Evolutionary conservation across 1,140 invertebrate genomes (phyloP).

Genomic region (Achatina immaculata): DNA sequence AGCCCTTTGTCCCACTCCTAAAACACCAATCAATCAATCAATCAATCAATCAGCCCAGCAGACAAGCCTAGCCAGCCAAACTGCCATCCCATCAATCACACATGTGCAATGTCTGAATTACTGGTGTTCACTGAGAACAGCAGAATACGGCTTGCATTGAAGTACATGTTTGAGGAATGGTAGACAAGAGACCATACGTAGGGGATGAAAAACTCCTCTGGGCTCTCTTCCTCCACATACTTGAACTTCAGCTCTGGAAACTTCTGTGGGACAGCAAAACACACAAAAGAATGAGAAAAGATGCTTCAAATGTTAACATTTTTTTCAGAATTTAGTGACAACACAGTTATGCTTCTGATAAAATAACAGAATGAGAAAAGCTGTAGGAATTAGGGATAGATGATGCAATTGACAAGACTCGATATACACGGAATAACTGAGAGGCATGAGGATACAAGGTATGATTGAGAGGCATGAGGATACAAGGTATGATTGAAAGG

Average conservation of each 20-base stretch:
- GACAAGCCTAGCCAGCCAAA: too few relatives aligned
- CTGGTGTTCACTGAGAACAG: slow-evolving; percentile 63
- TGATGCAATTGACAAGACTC: too few relatives aligned
- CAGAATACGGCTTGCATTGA: slow-evolving; percentile 67
- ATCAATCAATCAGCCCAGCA: not conserved
- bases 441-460: too few relatives aligned
- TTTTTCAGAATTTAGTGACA: not conserved
- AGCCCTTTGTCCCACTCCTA: not conserved
- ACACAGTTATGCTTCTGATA: slow-evolving; percentile 4
- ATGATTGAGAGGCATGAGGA: too few relatives aligned
- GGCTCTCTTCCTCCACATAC: slow-evolving; percentile 98
- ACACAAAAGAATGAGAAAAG: not conserved
- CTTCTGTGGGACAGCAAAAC: slow-evolving; percentile 79
- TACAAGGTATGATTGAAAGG: too few relatives aligned
- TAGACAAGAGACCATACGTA: slow-evolving; percentile 95
- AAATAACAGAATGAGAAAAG: too few relatives aligned
- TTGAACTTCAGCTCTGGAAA: slow-evolving; percentile 99
- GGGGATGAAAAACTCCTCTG: slow-evolving; percentile 99
- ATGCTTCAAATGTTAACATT: not conserved
- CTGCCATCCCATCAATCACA: not conserved
- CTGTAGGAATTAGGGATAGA: too few relatives aligned
- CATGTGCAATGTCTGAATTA: not conserved
- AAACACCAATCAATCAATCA: not conserved
- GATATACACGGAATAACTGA: too few relatives aligned
- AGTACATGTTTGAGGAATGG: slow-evolving; percentile 69